A percentile compares a stretch with the other conserved stretches of the same genome.
phyloP scores from a whole-genome alignment of 2,113 vertebrate genomes.

The Serinus canaria region DNA sequence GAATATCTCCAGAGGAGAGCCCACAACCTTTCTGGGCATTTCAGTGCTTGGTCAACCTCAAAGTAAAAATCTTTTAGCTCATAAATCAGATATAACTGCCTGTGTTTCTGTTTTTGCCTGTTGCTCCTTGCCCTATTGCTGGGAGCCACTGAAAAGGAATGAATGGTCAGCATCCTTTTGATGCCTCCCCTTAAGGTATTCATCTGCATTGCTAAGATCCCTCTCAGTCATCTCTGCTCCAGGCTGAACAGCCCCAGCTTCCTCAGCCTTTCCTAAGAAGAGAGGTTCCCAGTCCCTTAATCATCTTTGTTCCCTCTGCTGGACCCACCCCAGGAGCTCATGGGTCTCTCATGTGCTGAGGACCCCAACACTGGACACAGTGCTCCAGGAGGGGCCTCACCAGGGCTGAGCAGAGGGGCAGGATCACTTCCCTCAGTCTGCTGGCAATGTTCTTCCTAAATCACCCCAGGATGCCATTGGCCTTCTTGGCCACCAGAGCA shows the following conservation, averaged over 20 bases:
- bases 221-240: background rate
- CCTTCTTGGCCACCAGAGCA: background rate
- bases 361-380: background rate
- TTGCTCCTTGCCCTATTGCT: background rate
- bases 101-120: background rate
- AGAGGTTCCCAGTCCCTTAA: background rate
- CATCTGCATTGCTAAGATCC: background rate
- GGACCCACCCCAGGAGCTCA: background rate
- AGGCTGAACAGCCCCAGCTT: background rate
- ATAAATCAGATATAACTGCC: background rate
- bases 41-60: background rate
- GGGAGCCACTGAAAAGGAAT: background rate
- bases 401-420: background rate
- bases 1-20: background rate
- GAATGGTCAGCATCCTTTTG: background rate
- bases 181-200: background rate
- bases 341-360: background rate
- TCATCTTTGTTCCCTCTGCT: background rate
- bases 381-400: fast-evolving
- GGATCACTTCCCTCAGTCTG: fast-evolving
- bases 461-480: background rate
- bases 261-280: background rate
- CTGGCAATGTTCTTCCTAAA: background rate
- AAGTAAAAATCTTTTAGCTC: background rate
- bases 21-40: background rate